Evolutionary conservation across 2,797 vertebrate species (phyloP).

Genomic region (Lacerta viridis): DNA sequence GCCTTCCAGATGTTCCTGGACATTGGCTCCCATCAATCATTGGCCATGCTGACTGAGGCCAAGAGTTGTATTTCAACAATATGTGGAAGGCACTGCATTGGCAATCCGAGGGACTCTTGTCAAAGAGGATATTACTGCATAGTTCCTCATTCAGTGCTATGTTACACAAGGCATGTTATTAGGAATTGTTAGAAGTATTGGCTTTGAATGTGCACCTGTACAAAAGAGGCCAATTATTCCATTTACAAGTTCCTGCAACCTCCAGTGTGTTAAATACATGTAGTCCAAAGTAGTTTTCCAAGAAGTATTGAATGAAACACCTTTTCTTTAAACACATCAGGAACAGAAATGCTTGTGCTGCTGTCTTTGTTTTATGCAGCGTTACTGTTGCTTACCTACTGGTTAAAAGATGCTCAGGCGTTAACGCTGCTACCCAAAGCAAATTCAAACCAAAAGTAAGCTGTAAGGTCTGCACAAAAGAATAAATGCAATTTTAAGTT

Average conservation of each 20-base stretch:
- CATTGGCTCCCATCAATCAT: too few species aligned
- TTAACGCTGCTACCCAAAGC: background rate
- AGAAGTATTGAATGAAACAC: background rate
- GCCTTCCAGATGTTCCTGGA: too few species aligned
- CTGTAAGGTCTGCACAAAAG: constrained; percentile 17
- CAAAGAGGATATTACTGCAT: background rate
- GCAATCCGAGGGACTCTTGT: background rate
- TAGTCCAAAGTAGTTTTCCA: too few species aligned
- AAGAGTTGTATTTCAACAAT: too few species aligned
- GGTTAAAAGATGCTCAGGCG: background rate
- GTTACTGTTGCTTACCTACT: constrained; percentile 18
- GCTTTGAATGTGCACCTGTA: constrained; percentile 11
- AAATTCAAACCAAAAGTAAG: background rate
- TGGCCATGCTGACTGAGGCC: too few species aligned
- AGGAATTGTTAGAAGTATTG: background rate
- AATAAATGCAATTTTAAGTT: background rate
- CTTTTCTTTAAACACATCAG: background rate
- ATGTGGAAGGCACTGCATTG: too few species aligned
- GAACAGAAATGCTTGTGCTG: background rate
- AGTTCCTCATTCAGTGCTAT: background rate
- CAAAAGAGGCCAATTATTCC: background rate
- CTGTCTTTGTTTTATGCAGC: background rate
- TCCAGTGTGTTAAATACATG: background rate
- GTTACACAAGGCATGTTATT: background rate
- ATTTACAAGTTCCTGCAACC: background rate